These are phyloP conservation scores for Cylas formicarius DNA, from an alignment of 1,140 invertebrate genomes.

Conservation along the genomic window DNA sequence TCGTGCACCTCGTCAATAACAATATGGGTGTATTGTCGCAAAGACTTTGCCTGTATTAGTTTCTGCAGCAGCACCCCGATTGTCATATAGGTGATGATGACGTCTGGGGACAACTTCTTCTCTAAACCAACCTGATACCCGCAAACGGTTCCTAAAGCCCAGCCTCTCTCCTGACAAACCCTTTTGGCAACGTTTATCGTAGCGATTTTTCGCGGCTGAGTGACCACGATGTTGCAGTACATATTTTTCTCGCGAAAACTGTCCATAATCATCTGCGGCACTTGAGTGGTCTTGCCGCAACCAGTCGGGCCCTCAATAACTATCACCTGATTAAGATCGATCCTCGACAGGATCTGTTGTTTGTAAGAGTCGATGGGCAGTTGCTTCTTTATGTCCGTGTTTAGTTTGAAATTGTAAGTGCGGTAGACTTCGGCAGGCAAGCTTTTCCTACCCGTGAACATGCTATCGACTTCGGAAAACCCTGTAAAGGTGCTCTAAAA, in stretches of 20 bases:
- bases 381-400: conserved; percentile 20
- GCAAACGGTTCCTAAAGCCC: conserved; percentile 71
- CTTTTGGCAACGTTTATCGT: conserved; percentile 81
- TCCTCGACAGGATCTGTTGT: conserved; percentile 15
- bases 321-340: conserved; percentile 42
- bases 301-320: conserved; percentile 88
- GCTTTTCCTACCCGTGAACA: conserved; percentile 11
- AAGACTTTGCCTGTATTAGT: conserved; percentile 60
- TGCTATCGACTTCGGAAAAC: conserved; percentile 14
- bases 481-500: conserved; percentile 10
- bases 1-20: conserved; percentile 96
- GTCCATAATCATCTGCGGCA: conserved; percentile 84
- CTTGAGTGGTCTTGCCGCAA: conserved; percentile 68
- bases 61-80: conserved; percentile 69
- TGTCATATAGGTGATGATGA: conserved; percentile 80
- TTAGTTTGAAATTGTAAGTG: conserved; percentile 25
- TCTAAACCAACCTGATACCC: conserved; percentile 69
- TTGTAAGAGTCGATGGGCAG: conserved; percentile 28
- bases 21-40: conserved; percentile 77
- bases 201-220: conserved; percentile 85
- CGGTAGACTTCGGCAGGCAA: conserved; percentile 16
- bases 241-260: conserved; percentile 50
- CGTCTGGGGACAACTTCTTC: conserved; percentile 55
- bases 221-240: conserved; percentile 72
- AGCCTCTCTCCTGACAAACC: conserved; percentile 74